phyloP scores from a whole-genome alignment of 2,113 vertebrate species.

The Callorhinus ursinus region DNA sequence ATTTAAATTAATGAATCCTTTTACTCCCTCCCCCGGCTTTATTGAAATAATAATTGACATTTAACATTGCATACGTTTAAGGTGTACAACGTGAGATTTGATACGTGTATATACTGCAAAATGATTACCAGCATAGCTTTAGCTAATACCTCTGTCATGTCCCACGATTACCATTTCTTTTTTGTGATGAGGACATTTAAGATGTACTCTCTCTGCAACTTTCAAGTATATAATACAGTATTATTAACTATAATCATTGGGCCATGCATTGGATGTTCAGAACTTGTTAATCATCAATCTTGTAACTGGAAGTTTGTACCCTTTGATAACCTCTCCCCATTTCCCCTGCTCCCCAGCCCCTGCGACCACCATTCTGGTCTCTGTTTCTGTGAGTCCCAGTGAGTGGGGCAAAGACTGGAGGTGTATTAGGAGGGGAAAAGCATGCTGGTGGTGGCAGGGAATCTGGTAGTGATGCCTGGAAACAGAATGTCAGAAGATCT shows the following conservation, averaged over 20 bases:
- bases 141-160: neutral
- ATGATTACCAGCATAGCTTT: neutral
- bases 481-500: constrained; percentile 96
- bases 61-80: neutral
- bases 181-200: neutral
- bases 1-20: neutral
- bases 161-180: neutral
- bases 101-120: neutral
- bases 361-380: neutral
- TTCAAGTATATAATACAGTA: neutral
- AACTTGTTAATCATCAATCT: neutral
- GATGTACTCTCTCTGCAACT: neutral
- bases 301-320: neutral
- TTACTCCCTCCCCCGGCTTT: neutral
- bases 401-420: neutral
- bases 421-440: constrained; percentile 90
- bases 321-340: neutral
- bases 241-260: neutral
- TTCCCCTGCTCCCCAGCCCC: neutral
- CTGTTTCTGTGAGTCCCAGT: neutral
- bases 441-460: constrained; percentile 97
- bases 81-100: neutral
- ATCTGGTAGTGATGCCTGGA: constrained; percentile 98
- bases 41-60: neutral
- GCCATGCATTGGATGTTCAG: neutral